A percentile compares a stretch with the other conserved stretches of the same genome.
phyloP scores from a whole-genome alignment of 2,888 invertebrate genomes.

The Saturnia pavonia region DNA sequence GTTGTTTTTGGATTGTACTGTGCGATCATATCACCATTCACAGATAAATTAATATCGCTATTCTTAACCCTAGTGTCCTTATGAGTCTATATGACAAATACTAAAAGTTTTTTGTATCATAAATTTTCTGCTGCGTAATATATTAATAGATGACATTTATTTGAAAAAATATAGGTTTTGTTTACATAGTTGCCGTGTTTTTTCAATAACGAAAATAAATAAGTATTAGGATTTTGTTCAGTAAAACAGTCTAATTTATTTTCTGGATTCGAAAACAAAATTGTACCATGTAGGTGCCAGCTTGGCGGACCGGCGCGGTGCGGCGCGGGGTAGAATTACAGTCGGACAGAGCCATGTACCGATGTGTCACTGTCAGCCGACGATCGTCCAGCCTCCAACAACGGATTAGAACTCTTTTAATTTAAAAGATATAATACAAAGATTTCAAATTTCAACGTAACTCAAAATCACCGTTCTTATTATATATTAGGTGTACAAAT shows the following conservation, averaged over 20 bases:
- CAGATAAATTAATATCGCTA: too few relatives aligned
- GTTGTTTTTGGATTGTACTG: too few relatives aligned
- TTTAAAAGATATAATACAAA: conserved; percentile 72
- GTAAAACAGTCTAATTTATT: conserved; percentile 38
- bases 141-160: too few relatives aligned
- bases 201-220: background rate
- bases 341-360: conserved; percentile 77
- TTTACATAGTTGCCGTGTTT: too few relatives aligned
- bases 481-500: too few relatives aligned
- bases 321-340: conserved; percentile 79
- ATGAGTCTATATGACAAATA: too few relatives aligned
- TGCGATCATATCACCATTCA: too few relatives aligned
- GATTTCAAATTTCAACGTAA: conserved; percentile 37
- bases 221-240: background rate
- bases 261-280: conserved; percentile 63
- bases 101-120: too few relatives aligned
- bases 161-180: too few relatives aligned
- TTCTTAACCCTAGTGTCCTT: too few relatives aligned
- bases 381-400: conserved; percentile 60
- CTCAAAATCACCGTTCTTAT: conserved; percentile 11
- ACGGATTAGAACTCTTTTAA: conserved; percentile 73
- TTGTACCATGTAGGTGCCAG: conserved; percentile 48
- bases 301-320: conserved; percentile 49
- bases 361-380: conserved; percentile 81
- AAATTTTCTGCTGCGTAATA: too few relatives aligned